phyloP scores from a whole-genome alignment of 2,113 vertebrate genomes.

The Entelurus aequoreus region DNA sequence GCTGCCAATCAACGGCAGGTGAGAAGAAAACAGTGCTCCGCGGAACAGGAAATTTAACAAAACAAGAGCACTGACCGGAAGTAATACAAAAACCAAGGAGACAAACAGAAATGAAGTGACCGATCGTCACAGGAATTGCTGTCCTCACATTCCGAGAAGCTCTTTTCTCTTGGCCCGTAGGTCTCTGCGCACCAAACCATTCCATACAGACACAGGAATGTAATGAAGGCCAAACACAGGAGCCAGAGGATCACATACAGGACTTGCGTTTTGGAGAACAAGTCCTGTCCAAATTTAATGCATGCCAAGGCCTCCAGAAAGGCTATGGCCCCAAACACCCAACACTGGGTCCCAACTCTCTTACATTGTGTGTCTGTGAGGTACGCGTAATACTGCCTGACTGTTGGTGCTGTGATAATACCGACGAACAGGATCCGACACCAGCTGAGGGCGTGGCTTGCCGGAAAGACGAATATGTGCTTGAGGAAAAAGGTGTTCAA shows the following conservation, averaged over 20 bases:
- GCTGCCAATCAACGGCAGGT: too few relatives aligned
- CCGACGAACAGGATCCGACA: constrained; percentile 94
- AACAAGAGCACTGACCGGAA: too few relatives aligned
- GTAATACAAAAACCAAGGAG: too few relatives aligned
- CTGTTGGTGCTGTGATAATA: constrained; percentile 94
- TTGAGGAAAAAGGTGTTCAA: constrained; percentile 99
- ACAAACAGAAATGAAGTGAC: too few relatives aligned
- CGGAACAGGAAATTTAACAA: too few relatives aligned
- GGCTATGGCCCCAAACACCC: constrained; percentile 95
- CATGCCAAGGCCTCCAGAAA: constrained; percentile 96
- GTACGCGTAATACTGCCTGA: constrained; percentile 97
- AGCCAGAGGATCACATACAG: constrained; percentile 95
- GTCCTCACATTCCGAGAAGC: too few relatives aligned
- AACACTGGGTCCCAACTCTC: constrained; percentile 96
- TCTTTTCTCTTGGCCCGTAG: constrained; percentile 83
- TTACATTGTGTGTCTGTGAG: constrained; percentile 98
- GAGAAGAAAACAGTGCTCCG: too few relatives aligned
- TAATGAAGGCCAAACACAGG: constrained; percentile 92
- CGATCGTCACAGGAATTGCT: too few relatives aligned
- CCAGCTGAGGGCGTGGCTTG: constrained; percentile 92
- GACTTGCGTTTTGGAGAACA: constrained; percentile 95
- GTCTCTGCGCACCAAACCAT: constrained; percentile 95
- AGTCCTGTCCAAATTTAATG: constrained; percentile 96
- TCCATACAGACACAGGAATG: constrained; percentile 91
- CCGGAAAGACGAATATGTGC: constrained; percentile 97